phyloP scores from a whole-genome alignment of 2,113 vertebrate species.

The Cervus canadensis region DNA sequence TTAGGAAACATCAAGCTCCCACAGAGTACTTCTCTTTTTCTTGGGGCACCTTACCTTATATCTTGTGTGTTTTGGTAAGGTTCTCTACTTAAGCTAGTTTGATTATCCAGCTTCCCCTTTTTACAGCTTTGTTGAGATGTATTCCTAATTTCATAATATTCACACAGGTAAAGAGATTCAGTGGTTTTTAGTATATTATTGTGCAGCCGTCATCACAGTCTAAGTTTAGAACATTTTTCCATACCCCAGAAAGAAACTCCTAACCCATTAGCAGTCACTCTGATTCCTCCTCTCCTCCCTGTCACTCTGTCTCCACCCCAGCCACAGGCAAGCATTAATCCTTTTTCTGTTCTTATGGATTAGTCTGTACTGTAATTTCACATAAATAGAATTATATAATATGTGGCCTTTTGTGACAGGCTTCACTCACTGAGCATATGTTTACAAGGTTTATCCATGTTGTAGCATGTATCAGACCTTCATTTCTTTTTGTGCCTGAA shows the following conservation, averaged over 20 bases:
- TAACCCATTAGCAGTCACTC: not conserved
- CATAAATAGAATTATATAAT: not conserved
- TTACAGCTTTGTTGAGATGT: not conserved
- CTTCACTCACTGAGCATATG: not conserved
- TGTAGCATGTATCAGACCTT: not conserved
- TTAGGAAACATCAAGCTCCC: not conserved
- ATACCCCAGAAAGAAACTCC: not conserved
- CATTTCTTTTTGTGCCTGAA: not conserved
- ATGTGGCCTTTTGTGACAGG: not conserved
- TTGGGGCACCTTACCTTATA: not conserved
- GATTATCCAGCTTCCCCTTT: not conserved
- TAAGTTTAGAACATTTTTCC: not conserved
- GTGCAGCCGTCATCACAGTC: not conserved
- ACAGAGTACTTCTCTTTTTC: not conserved
- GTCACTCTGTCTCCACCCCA: not conserved
- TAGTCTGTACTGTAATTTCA: not conserved
- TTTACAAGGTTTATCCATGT: not conserved
- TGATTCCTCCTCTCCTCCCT: not conserved
- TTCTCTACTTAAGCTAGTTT: not conserved
- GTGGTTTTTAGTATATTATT: not conserved
- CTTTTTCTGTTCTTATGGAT: not conserved
- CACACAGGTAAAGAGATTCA: not conserved
- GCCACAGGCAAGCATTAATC: not conserved
- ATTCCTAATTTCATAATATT: not conserved
- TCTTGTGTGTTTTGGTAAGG: not conserved